phyloP scores from a whole-genome alignment of 2,797 vertebrate species.

The Orientallactaga sibirica region DNA sequence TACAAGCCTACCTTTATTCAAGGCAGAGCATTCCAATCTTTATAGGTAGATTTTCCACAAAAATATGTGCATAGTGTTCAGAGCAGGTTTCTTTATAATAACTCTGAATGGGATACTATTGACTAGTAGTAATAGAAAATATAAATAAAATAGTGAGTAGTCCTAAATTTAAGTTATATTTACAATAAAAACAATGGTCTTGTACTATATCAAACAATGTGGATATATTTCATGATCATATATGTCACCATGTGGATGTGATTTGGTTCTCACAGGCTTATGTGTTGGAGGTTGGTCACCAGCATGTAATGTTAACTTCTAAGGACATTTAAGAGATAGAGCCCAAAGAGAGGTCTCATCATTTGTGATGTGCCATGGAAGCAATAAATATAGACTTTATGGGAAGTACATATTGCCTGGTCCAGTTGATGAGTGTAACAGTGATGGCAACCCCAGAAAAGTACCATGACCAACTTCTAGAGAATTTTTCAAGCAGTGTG shows the following conservation, averaged over 20 bases:
- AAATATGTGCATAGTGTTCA: not conserved
- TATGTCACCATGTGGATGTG: not conserved
- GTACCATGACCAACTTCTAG: not conserved
- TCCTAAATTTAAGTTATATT: not conserved
- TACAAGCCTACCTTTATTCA: not conserved
- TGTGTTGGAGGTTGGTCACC: not conserved
- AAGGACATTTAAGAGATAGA: not conserved
- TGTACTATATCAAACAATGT: not conserved
- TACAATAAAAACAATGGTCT: not conserved
- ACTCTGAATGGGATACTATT: not conserved
- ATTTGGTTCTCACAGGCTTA: not conserved
- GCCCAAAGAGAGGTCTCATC: not conserved
- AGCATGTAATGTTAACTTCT: not conserved
- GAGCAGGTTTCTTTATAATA: not conserved
- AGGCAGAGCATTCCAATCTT: not conserved
- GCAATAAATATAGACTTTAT: not conserved
- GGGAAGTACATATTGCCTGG: not conserved
- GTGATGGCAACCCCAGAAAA: not conserved
- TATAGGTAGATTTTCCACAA: not conserved
- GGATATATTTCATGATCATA: not conserved
- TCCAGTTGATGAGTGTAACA: too few relatives aligned
- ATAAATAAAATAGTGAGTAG: not conserved
- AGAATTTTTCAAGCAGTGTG: too few relatives aligned
- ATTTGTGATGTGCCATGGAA: not conserved
- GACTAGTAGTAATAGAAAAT: not conserved